Percentiles rank a stretch among this genome's conserved stretches.
Conservation (phyloP, 2,888 invertebrate genomes). For the Drosophila monieri region DNA sequence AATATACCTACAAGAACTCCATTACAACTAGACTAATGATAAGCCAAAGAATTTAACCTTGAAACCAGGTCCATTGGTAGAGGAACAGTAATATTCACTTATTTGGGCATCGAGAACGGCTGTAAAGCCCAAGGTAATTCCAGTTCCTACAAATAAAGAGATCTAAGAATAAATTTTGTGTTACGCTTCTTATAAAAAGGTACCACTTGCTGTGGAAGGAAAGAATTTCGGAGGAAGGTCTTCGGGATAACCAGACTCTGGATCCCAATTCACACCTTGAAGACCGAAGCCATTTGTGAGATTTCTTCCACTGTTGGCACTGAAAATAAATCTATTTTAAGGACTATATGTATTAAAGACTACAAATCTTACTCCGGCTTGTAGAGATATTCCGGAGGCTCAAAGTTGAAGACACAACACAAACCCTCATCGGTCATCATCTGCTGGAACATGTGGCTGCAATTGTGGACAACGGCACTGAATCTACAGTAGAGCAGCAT, state of each 20-base stretch:
- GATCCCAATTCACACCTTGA: constrained; percentile 87
- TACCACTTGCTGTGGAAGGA: constrained; percentile 85
- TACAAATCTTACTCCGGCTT: constrained; percentile 55
- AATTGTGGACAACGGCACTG: constrained; percentile 86
- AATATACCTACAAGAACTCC: constrained; percentile 55
- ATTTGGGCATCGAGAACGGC: constrained; percentile 89
- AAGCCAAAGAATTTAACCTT: constrained; percentile 79
- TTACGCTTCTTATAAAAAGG: neutral
- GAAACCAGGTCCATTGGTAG: constrained; percentile 86
- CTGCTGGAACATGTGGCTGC: constrained; percentile 89
- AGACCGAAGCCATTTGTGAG: constrained; percentile 45
- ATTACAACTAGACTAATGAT: neutral
- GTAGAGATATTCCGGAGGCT: constrained; percentile 85
- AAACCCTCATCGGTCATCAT: constrained; percentile 93
- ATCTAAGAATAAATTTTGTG: neutral
- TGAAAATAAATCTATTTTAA: neutral
- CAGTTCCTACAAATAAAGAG: constrained; percentile 84
- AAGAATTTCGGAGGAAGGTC: constrained; percentile 85
- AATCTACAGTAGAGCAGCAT: constrained; percentile 87
- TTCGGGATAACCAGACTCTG: constrained; percentile 88
- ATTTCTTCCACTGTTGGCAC: constrained; percentile 26
- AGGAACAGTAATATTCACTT: constrained; percentile 91
- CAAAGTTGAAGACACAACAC: constrained; percentile 92
- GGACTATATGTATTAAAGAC: neutral
- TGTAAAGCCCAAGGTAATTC: constrained; percentile 88